phyloP scores from a whole-genome alignment of 2,888 invertebrate genomes.

The Synanthedon andrenaeformis region DNA sequence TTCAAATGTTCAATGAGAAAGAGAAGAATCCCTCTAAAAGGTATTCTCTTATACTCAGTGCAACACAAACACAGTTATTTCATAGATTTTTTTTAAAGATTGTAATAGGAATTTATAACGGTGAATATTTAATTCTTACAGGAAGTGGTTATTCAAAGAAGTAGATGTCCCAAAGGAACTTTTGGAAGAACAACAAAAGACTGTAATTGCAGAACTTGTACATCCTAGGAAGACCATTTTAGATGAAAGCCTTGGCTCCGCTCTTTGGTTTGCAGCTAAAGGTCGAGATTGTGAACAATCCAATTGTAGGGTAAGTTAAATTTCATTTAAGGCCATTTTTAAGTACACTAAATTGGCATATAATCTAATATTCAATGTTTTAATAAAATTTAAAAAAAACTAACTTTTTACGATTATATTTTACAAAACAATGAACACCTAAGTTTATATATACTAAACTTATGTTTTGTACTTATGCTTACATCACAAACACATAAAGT shows the following conservation, averaged over 20 bases:
- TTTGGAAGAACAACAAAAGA: slow-evolving; percentile 67
- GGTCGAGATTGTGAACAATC: slow-evolving; percentile 69
- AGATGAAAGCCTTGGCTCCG: slow-evolving; percentile 96
- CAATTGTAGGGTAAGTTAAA: slow-evolving; percentile 70
- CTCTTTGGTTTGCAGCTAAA: slow-evolving; percentile 95
- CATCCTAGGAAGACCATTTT: slow-evolving; percentile 88
- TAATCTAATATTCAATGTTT: neutral
- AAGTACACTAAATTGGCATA: too few relatives aligned
- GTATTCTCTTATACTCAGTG: too few relatives aligned
- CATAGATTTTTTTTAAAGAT: neutral
- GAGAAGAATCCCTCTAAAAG: too few relatives aligned
- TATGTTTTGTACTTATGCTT: too few relatives aligned
- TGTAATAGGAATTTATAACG: neutral
- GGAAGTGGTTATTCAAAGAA: slow-evolving; percentile 87
- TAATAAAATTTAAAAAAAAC: neutral
- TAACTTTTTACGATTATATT: too few relatives aligned
- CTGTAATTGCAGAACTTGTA: slow-evolving; percentile 80
- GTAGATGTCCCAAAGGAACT: slow-evolving; percentile 79
- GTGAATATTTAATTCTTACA: slow-evolving; percentile 15
- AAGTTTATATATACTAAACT: too few relatives aligned
- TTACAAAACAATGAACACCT: too few relatives aligned
- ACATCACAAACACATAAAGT: too few relatives aligned
- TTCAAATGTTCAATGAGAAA: too few relatives aligned
- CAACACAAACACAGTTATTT: too few relatives aligned
- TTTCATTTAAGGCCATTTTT: neutral